Percentiles rank a stretch among this genome's conserved stretches.
phyloP scores from a whole-genome alignment of 2,113 vertebrate genomes.

The Dromaius novaehollandiae region DNA sequence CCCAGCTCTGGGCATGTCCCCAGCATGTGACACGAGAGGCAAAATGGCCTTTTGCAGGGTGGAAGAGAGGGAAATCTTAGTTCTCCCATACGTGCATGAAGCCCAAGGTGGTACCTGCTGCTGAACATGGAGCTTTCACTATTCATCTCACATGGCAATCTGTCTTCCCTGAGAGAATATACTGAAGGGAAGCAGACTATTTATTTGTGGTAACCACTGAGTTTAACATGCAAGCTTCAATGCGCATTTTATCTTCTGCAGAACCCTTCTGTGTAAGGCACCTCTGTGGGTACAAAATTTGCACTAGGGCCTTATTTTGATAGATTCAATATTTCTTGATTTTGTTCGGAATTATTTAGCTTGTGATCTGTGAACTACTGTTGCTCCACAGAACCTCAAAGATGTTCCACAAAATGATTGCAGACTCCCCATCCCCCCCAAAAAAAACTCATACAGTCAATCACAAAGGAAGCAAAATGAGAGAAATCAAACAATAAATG shows the following conservation, averaged over 20 bases:
- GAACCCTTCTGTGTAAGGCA: background rate
- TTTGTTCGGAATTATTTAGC: background rate
- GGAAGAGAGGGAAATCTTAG: background rate
- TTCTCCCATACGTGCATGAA: background rate
- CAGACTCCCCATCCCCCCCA: fast-evolving
- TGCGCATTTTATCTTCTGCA: background rate
- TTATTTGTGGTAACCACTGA: background rate
- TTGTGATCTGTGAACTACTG: background rate
- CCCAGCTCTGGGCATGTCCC: background rate
- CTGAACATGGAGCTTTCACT: background rate
- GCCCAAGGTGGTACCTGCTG: background rate
- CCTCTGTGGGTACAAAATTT: background rate
- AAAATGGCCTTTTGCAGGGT: fast-evolving
- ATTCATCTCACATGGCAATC: background rate
- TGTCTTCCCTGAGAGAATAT: background rate
- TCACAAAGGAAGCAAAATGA: background rate
- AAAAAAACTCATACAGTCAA: background rate
- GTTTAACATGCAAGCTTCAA: background rate
- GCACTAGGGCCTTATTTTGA: background rate
- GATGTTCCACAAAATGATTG: background rate
- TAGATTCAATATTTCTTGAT: background rate
- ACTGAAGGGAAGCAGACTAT: background rate
- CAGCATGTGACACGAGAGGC: fast-evolving
- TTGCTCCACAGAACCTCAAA: background rate
- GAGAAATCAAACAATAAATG: background rate